A percentile compares a stretch with the other conserved stretches of the same genome.
Evolutionary conservation across 2,888 invertebrate species (phyloP).

Genomic region (Congeria kusceri): DNA sequence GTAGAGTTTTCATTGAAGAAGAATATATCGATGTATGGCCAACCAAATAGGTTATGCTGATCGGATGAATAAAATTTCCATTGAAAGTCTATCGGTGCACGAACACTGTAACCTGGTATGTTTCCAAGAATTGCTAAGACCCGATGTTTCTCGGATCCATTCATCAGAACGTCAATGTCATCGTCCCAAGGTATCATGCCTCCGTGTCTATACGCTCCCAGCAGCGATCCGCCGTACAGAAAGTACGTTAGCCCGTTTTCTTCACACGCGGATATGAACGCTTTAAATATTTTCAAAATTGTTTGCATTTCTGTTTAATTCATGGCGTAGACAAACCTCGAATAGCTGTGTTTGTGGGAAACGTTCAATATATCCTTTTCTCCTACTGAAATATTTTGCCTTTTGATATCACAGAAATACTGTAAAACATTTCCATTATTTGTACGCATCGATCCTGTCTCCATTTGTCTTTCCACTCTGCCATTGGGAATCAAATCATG

Average conservation of each 20-base stretch:
- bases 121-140: conserved; percentile 30
- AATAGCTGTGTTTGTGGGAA: too few species aligned
- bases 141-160: conserved; percentile 36
- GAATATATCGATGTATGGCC: conserved; percentile 69
- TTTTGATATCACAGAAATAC: too few species aligned
- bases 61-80: conserved; percentile 64
- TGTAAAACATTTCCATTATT: too few species aligned
- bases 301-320: too few species aligned
- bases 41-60: conserved; percentile 6
- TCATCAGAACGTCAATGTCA: conserved; percentile 66
- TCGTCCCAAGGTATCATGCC: conserved; percentile 71
- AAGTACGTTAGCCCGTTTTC: conserved; percentile 47
- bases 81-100: conserved; percentile 37
- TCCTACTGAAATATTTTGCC: too few species aligned
- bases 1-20: conserved; percentile 61
- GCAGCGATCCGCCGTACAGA: conserved; percentile 66
- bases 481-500: too few species aligned
- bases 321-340: too few species aligned
- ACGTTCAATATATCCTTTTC: too few species aligned
- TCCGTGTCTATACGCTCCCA: conserved; percentile 65
- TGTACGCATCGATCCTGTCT: too few species aligned
- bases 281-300: too few species aligned
- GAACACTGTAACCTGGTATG: conserved; percentile 32
- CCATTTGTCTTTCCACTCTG: too few species aligned
- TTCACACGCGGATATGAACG: conserved; percentile 18